Conservation (phyloP, 1,140 invertebrate genomes). For the Lepidurus packardi region DNA sequence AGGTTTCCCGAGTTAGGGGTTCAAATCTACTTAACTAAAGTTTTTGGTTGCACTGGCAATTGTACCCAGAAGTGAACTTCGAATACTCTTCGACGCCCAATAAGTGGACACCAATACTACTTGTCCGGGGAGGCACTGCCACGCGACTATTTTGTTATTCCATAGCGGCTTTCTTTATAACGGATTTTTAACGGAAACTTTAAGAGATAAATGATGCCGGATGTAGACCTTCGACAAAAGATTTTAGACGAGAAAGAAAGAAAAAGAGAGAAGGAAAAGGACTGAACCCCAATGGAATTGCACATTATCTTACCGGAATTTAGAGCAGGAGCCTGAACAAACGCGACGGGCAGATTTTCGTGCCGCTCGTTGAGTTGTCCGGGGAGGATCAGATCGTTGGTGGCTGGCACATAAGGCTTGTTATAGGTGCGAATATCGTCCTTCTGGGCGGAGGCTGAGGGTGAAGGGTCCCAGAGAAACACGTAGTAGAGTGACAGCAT, state of each 20-base stretch:
- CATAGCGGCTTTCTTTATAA: too few relatives aligned
- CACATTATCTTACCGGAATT: neutral
- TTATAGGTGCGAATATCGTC: neutral
- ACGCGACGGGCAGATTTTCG: neutral
- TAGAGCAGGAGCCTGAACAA: neutral
- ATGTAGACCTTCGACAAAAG: neutral
- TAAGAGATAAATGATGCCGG: too few relatives aligned
- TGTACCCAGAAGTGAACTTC: too few relatives aligned
- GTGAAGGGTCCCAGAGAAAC: constrained; percentile 80
- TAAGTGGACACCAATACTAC: too few relatives aligned
- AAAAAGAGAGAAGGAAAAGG: neutral
- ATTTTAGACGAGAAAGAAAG: neutral
- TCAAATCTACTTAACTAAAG: too few relatives aligned
- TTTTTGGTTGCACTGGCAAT: too few relatives aligned
- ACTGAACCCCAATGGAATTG: neutral
- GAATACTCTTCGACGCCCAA: too few relatives aligned
- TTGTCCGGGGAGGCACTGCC: too few relatives aligned
- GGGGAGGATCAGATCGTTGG: constrained; percentile 6
- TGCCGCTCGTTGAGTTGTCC: neutral
- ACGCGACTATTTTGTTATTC: too few relatives aligned
- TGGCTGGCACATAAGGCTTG: neutral
- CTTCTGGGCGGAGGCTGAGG: constrained; percentile 5
- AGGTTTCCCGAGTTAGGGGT: too few relatives aligned
- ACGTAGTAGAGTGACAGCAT: constrained; percentile 92
- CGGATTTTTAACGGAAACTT: too few relatives aligned